A percentile compares a stretch with the other conserved stretches of the same genome.
These are phyloP conservation scores for Timandra comae DNA, from an alignment of 2,888 invertebrate species.

Conservation along the genomic window DNA sequence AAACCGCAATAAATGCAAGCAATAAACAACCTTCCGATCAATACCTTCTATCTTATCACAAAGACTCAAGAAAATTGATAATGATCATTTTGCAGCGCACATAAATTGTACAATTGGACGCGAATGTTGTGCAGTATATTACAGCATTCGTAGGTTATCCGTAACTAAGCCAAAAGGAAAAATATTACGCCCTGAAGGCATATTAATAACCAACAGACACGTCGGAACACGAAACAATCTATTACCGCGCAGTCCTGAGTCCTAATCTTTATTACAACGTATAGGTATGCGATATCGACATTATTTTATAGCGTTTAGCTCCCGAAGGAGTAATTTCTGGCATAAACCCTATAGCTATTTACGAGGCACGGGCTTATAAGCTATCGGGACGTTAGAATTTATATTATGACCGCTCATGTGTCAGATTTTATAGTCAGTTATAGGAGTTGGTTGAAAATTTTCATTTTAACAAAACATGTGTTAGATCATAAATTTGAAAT, in stretches of 20 bases:
- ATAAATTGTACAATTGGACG: too few species aligned
- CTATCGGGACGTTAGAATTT: constrained; percentile 54
- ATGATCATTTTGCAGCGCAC: too few species aligned
- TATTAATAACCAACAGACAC: constrained; percentile 32
- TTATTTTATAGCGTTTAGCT: constrained; percentile 43
- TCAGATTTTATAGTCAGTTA: constrained; percentile 26
- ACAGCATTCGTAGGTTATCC: too few species aligned
- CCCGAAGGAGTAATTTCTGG: constrained; percentile 53
- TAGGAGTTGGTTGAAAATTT: constrained; percentile 14
- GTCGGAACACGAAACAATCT: constrained; percentile 30
- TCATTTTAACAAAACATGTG: constrained; percentile 10
- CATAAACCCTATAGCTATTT: constrained; percentile 48
- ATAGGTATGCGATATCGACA: constrained; percentile 37
- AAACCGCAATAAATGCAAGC: too few species aligned
- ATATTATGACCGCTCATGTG: constrained; percentile 32
- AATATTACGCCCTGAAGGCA: constrained; percentile 35
- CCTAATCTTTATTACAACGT: constrained; percentile 52
- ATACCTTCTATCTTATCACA: too few species aligned
- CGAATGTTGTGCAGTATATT: too few species aligned
- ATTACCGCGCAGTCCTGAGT: constrained; percentile 29
- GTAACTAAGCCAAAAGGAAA: constrained; percentile 22
- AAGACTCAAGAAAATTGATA: too few species aligned
- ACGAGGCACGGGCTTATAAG: constrained; percentile 50
- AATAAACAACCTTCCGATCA: too few species aligned
- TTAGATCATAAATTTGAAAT: not conserved